Evolutionary conservation across 1,140 invertebrate species (phyloP).

Genomic region (Eufriesea mexicana): DNA sequence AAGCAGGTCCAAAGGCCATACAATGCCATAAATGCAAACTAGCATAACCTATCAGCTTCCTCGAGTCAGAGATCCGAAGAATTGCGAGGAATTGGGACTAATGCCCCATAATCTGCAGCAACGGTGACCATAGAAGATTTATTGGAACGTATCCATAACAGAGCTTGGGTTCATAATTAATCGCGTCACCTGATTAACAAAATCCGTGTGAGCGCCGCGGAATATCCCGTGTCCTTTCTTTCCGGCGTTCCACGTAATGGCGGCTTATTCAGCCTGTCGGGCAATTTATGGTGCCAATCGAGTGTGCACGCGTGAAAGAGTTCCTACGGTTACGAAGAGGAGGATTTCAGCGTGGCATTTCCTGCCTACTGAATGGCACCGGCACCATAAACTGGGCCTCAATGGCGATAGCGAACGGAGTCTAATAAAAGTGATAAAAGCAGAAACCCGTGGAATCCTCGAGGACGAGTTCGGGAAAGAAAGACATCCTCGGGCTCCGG

Average conservation of each 20-base stretch:
- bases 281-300: constrained; percentile 60
- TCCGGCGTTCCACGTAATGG: background rate
- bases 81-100: too few relatives aligned
- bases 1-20: too few relatives aligned
- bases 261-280: background rate
- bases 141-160: too few relatives aligned
- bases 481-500: constrained; percentile 27
- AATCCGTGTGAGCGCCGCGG: background rate
- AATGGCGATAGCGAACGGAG: constrained; percentile 54
- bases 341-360: constrained; percentile 53
- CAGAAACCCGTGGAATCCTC: constrained; percentile 39
- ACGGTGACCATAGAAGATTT: too few relatives aligned
- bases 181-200: background rate
- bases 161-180: too few relatives aligned
- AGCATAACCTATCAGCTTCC: too few relatives aligned
- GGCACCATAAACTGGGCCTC: constrained; percentile 56
- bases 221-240: background rate
- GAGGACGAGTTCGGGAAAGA: constrained; percentile 11
- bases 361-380: constrained; percentile 61
- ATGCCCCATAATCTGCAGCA: too few relatives aligned
- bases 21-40: too few relatives aligned
- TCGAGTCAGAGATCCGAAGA: too few relatives aligned
- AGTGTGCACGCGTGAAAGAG: constrained; percentile 51
- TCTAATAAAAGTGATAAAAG: constrained; percentile 63
- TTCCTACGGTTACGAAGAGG: constrained; percentile 50